Percentiles rank a stretch among this genome's conserved stretches.
Evolutionary conservation across 2,888 invertebrate genomes (phyloP).

Genomic region (Cantharis lateralis): DNA sequence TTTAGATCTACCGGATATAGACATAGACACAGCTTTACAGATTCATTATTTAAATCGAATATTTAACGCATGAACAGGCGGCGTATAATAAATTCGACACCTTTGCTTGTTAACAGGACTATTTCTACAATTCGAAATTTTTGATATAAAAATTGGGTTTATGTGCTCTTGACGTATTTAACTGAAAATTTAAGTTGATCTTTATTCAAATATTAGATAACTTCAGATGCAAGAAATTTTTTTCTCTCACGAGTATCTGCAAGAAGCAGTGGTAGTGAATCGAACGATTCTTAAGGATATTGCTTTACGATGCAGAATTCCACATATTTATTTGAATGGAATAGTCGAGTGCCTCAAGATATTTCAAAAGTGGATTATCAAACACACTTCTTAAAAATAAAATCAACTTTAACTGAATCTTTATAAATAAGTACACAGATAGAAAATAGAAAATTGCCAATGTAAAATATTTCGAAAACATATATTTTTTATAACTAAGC

Average conservation of each 20-base stretch:
- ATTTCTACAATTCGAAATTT: not conserved
- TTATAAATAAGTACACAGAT: not conserved
- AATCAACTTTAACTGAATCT: conserved; percentile 1
- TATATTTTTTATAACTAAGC: not conserved
- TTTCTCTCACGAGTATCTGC: conserved; percentile 30
- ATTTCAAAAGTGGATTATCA: conserved; percentile 12
- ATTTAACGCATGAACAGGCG: conserved; percentile 19
- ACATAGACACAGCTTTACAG: conserved; percentile 20
- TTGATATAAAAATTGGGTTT: not conserved
- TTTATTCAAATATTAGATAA: conserved; percentile 17
- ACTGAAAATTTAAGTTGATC: conserved; percentile 9
- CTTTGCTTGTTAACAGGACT: conserved; percentile 8
- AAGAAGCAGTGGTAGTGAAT: conserved; percentile 19
- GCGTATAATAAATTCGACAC: conserved; percentile 16
- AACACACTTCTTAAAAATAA: conserved; percentile 1
- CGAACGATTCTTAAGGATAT: conserved; percentile 12
- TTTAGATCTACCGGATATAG: conserved; percentile 15
- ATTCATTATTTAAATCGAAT: conserved; percentile 28
- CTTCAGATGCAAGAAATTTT: conserved; percentile 27
- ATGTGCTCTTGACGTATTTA: not conserved
- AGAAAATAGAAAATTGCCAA: not conserved
- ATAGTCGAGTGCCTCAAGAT: conserved; percentile 7
- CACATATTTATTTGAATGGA: conserved; percentile 21
- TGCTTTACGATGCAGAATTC: conserved; percentile 17
- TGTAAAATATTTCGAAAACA: not conserved